These are phyloP conservation scores for Gymnocheta viridis DNA, from an alignment of 2,888 invertebrate genomes.

Conservation along the genomic window DNA sequence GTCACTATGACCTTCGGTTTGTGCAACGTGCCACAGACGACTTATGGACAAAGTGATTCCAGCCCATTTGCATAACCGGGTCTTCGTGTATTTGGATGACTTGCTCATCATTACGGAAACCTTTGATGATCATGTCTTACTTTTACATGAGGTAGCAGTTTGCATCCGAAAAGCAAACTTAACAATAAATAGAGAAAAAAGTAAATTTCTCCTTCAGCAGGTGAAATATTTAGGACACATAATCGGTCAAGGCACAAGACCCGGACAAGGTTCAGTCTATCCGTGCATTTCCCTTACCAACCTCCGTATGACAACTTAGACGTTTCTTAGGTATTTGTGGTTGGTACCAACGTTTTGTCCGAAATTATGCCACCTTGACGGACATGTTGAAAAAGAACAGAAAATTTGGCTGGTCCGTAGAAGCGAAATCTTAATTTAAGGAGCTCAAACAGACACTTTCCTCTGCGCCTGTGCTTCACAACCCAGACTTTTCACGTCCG, in stretches of 20 bases:
- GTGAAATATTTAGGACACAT: conserved; percentile 11
- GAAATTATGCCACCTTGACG: background rate
- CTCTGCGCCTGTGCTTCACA: background rate
- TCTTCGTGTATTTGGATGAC: conserved; percentile 25
- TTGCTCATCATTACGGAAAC: conserved; percentile 31
- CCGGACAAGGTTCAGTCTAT: conserved; percentile 45
- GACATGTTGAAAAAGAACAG: background rate
- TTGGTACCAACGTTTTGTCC: conserved; percentile 13
- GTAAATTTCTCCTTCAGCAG: background rate
- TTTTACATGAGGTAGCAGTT: conserved; percentile 3
- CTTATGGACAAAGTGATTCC: conserved; percentile 23
- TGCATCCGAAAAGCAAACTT: background rate
- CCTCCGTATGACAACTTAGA: conserved; percentile 25
- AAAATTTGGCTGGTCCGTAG: background rate
- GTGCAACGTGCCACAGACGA: conserved; percentile 25
- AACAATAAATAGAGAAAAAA: background rate
- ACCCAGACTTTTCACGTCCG: conserved; percentile 5
- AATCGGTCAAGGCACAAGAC: conserved; percentile 1
- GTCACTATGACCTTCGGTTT: background rate
- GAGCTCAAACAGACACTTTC: background rate
- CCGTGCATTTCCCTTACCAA: conserved; percentile 42
- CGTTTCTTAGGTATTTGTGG: conserved; percentile 43
- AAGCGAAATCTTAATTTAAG: background rate
- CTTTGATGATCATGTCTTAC: conserved; percentile 34
- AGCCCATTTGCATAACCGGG: background rate